phyloP scores from a whole-genome alignment of 2,113 vertebrate genomes.

The Gnathonemus longibarbis region DNA sequence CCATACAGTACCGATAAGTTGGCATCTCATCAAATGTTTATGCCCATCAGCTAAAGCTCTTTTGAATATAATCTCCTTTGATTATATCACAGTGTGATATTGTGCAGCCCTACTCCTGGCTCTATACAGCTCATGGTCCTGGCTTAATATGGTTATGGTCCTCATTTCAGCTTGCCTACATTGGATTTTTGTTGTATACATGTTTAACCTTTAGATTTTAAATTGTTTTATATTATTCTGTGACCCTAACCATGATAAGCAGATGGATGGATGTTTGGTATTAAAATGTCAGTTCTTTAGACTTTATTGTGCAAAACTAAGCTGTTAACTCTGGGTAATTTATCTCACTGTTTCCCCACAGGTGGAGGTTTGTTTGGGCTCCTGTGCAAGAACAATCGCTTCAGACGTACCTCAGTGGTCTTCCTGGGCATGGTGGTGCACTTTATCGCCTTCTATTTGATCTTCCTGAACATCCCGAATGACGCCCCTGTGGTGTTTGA shows the following conservation, averaged over 20 bases:
- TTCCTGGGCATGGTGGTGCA: constrained; percentile 85
- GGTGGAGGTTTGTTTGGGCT: constrained; percentile 90
- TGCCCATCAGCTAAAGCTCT: neutral
- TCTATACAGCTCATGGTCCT: neutral
- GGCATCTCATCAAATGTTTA: neutral
- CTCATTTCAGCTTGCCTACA: neutral
- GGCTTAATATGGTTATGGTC: no score
- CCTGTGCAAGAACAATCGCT: constrained; percentile 76
- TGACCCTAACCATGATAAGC: neutral
- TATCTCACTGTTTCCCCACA: constrained; percentile 31
- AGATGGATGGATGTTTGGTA: neutral
- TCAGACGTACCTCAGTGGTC: constrained; percentile 87
- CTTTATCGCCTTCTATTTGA: constrained; percentile 86
- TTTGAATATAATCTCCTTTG: neutral
- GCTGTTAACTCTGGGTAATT: neutral
- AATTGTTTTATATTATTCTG: neutral
- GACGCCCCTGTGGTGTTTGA: constrained; percentile 77
- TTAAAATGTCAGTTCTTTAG: neutral
- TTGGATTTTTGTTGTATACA: neutral
- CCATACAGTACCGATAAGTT: neutral
- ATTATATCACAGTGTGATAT: neutral
- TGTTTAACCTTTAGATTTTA: neutral
- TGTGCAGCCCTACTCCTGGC: neutral
- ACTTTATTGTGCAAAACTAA: neutral
- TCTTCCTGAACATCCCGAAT: constrained; percentile 85